A percentile compares a stretch with the other conserved stretches of the same genome.
phyloP scores from a whole-genome alignment of 2,888 invertebrate genomes.

The Orthosia incerta region DNA sequence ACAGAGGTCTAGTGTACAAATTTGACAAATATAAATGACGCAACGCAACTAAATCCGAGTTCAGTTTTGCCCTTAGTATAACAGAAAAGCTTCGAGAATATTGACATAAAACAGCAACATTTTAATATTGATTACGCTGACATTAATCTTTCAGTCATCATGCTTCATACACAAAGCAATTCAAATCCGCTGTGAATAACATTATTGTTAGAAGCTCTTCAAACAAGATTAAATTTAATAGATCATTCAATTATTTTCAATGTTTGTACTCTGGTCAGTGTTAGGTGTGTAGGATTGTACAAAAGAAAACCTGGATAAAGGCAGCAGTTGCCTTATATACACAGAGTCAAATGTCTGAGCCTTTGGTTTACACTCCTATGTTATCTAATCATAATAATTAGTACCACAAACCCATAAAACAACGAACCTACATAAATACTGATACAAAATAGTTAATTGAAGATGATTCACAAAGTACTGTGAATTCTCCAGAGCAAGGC shows the following conservation, averaged over 20 bases:
- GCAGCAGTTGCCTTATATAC: neutral
- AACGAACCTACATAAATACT: slow-evolving; percentile 18
- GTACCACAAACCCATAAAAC: slow-evolving; percentile 12
- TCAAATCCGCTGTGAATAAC: neutral
- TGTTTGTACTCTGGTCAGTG: too few relatives aligned
- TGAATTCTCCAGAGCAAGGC: slow-evolving; percentile 52
- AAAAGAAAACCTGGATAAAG: neutral
- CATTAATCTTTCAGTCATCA: neutral
- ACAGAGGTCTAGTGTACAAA: too few relatives aligned
- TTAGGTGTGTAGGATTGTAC: neutral
- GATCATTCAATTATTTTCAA: neutral
- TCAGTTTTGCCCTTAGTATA: too few relatives aligned
- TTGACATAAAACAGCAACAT: neutral
- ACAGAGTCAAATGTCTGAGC: slow-evolving; percentile 1
- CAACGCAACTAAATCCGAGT: too few relatives aligned
- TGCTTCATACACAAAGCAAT: neutral
- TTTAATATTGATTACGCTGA: neutral
- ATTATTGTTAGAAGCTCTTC: neutral
- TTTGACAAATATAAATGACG: too few relatives aligned
- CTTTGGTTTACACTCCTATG: neutral
- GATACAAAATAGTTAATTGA: slow-evolving; percentile 49
- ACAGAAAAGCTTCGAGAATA: neutral
- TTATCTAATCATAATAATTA: slow-evolving; percentile 27
- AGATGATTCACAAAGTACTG: slow-evolving; percentile 48
- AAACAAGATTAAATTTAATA: neutral